Conservation (phyloP, 2,113 vertebrate genomes). For the Pteruthius melanotis region DNA sequence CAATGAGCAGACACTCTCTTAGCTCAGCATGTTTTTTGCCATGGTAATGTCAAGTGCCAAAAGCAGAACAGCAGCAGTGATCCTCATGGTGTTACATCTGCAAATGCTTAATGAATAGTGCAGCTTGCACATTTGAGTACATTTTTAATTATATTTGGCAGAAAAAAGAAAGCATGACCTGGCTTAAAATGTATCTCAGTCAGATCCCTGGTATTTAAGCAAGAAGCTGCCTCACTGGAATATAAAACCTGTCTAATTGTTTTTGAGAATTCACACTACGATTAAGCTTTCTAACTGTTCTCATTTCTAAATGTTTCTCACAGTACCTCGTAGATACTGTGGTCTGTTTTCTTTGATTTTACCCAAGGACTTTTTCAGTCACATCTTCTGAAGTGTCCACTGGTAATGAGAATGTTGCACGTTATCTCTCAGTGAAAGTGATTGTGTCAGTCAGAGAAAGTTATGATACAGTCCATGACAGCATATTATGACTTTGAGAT, state of each 20-base stretch:
- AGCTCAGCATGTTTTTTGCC: slow-evolving; percentile 7
- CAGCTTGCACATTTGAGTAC: slow-evolving; percentile 31
- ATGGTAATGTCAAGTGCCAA: background rate
- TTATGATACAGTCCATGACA: background rate
- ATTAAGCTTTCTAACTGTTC: background rate
- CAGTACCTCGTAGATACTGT: background rate
- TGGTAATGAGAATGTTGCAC: background rate
- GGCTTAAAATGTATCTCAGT: slow-evolving; percentile 34
- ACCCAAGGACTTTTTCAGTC: background rate
- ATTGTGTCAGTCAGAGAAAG: background rate
- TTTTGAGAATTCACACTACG: background rate
- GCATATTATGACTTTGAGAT: background rate
- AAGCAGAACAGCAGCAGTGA: background rate
- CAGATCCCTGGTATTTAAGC: background rate
- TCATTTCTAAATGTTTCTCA: background rate
- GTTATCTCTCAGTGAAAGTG: background rate
- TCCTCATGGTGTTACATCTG: slow-evolving; percentile 1
- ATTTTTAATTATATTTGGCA: slow-evolving; percentile 45
- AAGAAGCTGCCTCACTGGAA: background rate
- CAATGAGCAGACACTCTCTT: background rate
- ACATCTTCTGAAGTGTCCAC: background rate
- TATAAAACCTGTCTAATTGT: background rate
- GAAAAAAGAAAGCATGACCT: slow-evolving; percentile 36
- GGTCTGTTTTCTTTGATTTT: background rate
- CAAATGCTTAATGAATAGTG: slow-evolving; percentile 26